phyloP scores from a whole-genome alignment of 2,888 invertebrate species.

The Plebejus anna region DNA sequence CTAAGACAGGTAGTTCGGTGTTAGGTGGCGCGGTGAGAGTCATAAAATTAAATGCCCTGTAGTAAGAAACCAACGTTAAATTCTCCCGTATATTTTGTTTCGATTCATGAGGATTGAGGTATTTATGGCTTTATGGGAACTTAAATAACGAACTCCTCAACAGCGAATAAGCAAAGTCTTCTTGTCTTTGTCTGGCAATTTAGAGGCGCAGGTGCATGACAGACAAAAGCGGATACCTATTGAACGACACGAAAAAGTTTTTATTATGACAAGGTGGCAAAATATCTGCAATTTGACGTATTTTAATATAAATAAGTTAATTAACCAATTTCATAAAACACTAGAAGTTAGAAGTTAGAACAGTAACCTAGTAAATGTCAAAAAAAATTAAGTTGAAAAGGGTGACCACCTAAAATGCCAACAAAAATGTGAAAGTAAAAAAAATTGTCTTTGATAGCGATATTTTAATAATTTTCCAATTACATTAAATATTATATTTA shows the following conservation, averaged over 20 bases:
- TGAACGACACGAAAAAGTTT: no score
- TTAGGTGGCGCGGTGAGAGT: constrained; percentile 15
- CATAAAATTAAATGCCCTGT: background rate
- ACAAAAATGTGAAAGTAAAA: background rate
- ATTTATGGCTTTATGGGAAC: background rate
- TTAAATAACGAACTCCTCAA: background rate
- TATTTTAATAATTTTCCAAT: constrained; percentile 3
- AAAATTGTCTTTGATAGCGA: background rate
- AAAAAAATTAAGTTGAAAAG: background rate
- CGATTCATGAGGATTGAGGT: background rate
- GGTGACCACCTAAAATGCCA: background rate
- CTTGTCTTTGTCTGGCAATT: no score
- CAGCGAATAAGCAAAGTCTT: no score
- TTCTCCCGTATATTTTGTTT: background rate
- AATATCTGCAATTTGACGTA: no score
- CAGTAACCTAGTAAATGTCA: background rate
- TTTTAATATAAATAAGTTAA: no score
- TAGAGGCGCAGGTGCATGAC: no score
- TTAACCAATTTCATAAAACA: background rate
- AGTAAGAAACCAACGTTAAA: background rate
- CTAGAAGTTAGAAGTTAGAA: background rate
- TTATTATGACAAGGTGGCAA: no score
- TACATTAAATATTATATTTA: background rate
- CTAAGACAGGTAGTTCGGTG: constrained; percentile 1
- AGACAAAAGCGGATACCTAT: no score